A percentile compares a stretch with the other conserved stretches of the same genome.
These are phyloP conservation scores for Nothobranchius furzeri DNA, from an alignment of 2,113 vertebrate species.

Conservation along the genomic window DNA sequence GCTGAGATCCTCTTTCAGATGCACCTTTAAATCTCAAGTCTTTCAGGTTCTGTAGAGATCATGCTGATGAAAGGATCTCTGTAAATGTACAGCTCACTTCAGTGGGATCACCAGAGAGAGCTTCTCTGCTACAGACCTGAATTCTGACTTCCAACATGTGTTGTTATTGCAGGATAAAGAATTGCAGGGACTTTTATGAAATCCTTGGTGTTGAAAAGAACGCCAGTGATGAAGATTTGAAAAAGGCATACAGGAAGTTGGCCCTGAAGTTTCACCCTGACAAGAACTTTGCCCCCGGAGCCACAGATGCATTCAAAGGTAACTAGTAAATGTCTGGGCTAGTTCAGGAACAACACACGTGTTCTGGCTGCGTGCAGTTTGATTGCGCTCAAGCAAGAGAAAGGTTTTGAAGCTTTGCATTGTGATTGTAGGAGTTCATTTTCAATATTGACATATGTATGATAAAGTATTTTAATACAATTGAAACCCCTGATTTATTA, in stretches of 20 bases:
- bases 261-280: constrained; percentile 95
- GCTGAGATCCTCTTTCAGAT: constrained; percentile 6
- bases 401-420: too few species aligned
- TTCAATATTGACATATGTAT: too few species aligned
- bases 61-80: neutral
- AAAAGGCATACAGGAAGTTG: constrained; percentile 90
- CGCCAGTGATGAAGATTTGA: constrained; percentile 90
- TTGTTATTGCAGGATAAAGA: constrained; percentile 85
- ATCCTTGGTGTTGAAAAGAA: constrained; percentile 87
- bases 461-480: too few species aligned
- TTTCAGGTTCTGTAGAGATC: too few species aligned
- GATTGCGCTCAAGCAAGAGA: too few species aligned
- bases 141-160: constrained; percentile 3
- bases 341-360: too few species aligned
- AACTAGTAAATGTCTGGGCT: neutral
- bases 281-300: constrained; percentile 94
- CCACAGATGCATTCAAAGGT: constrained; percentile 98
- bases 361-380: too few species aligned
- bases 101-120: too few species aligned
- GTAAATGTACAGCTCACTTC: neutral
- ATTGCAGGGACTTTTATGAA: constrained; percentile 94
- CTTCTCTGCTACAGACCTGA: neutral
- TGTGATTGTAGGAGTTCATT: too few species aligned
- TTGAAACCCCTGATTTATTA: too few species aligned
- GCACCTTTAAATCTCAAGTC: too few species aligned